Conservation (phyloP, 2,888 invertebrate genomes). For the Drosophila bunnanda region DNA sequence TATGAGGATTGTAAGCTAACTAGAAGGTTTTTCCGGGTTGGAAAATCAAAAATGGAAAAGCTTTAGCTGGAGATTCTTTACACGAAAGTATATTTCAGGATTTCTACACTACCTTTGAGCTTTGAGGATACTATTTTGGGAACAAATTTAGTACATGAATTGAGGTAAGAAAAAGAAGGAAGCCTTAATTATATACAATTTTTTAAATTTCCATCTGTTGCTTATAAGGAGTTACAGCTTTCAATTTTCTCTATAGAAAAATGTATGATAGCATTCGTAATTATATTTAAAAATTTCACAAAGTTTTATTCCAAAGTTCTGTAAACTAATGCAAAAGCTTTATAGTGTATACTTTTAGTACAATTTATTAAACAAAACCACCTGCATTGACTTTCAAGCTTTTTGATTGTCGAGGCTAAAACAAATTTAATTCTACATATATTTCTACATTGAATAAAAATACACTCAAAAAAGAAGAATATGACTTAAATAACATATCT, state of each 20-base stretch:
- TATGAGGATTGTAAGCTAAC: conserved; percentile 9
- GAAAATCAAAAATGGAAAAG: neutral
- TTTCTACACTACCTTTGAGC: neutral
- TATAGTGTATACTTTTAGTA: neutral
- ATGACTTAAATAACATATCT: rapidly evolving
- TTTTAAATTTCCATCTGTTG: neutral
- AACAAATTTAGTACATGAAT: neutral
- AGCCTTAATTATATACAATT: neutral
- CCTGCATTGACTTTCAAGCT: neutral
- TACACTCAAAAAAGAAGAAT: neutral
- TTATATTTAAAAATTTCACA: no score
- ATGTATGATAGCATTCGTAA: no score
- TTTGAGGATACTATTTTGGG: neutral
- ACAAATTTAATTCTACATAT: neutral
- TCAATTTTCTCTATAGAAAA: no score
- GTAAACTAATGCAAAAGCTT: neutral
- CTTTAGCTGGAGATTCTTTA: neutral
- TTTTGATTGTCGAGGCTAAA: neutral
- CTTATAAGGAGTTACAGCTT: no score
- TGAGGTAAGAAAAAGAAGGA: neutral
- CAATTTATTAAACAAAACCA: neutral
- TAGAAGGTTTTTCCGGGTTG: neutral
- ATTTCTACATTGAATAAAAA: neutral
- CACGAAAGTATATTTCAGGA: neutral
- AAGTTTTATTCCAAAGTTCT: neutral